Evolutionary conservation across 2,113 vertebrate genomes (phyloP), one percentile per base, ranked within the genome.

Genomic region (cattle (Bos taurus)): DNA sequence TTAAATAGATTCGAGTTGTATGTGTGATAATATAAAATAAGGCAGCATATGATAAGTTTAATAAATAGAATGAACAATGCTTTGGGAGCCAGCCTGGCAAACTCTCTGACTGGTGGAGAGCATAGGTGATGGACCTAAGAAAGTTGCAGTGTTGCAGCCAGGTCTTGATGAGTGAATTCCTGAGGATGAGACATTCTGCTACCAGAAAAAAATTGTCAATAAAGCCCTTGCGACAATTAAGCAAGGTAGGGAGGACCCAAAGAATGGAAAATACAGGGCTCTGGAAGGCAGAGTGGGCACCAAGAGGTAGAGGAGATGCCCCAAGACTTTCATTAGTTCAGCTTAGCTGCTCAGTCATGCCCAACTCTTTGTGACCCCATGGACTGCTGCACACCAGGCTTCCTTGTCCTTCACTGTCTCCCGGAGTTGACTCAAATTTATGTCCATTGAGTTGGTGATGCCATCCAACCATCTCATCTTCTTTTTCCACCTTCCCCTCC

Each of bases 111-210:
- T 30, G 23, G 52, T 21, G 8, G 62, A 46, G 17, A 28, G 2
- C 0, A 0, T 9, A 16, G 46, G 48, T 30, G 30, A 21, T 0
- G 15, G 77, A 40, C 54, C 21, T 40, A 30, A 17, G 48, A 15
- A 54, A 40, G 25, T 10, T 36, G 50, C 1, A 1, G 23, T 0
- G 0, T 71, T 64, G 21, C 3, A 23, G 80, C 30, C 28, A 9
- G 30, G 54, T 14, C 28, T 88, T 84, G 50, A 40, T 3, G 28
- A 26, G 4, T 23, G 43, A 60, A 21, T 36, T 94, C 17, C 67
- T 15, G 15, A 12, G 15, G 17, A 8, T 9, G 25, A 28, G 5
- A 2, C 21, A 30, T 77, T 48, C 26, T 40, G 7, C 13, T 4
- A 10, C 21, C 16, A 4, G n/a, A 54, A 64, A 36, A 30, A 78